Conservation (phyloP, 1,140 invertebrate species). For the Colletes gigas region DNA sequence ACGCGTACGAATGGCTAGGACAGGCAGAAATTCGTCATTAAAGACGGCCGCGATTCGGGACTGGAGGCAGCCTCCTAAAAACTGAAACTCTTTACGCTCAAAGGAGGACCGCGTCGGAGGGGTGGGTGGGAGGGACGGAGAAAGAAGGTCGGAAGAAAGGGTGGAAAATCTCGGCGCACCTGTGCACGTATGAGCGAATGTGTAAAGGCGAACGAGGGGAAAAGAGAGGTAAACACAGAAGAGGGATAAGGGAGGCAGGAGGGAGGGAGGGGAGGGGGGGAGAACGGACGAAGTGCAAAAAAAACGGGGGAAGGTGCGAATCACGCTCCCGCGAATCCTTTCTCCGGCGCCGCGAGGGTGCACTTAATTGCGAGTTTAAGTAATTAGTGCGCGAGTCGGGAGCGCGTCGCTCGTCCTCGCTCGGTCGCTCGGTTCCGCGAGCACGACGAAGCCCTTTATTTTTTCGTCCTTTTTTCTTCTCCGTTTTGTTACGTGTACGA, state of each 20-base stretch:
- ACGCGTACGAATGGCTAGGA: too few relatives aligned
- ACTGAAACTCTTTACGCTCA: slow-evolving; percentile 41
- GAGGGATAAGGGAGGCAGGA: slow-evolving; percentile 2
- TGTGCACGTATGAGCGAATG: slow-evolving; percentile 49
- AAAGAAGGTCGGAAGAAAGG: slow-evolving; percentile 31
- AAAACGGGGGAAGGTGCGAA: slow-evolving; percentile 70
- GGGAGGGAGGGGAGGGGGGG: slow-evolving; percentile 40
- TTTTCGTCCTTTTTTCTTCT: neutral
- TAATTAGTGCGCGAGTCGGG: slow-evolving; percentile 68
- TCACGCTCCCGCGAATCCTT: slow-evolving; percentile 72
- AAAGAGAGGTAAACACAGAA: neutral
- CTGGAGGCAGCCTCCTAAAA: slow-evolving; percentile 16
- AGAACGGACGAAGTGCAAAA: slow-evolving; percentile 55
- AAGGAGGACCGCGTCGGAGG: slow-evolving; percentile 11
- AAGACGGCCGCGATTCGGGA: neutral
- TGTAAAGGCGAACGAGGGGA: slow-evolving; percentile 56
- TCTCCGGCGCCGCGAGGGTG: slow-evolving; percentile 63
- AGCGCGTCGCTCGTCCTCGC: slow-evolving; percentile 60
- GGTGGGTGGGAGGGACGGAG: too few relatives aligned
- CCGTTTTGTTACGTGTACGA: neutral
- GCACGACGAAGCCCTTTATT: slow-evolving; percentile 34
- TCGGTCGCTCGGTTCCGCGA: slow-evolving; percentile 46
- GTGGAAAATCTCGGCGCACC: slow-evolving; percentile 34
- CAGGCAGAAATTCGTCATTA: slow-evolving; percentile 11
- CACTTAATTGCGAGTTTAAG: slow-evolving; percentile 73